Conservation (phyloP, 1,140 invertebrate species). For the Caerostris darwini region DNA sequence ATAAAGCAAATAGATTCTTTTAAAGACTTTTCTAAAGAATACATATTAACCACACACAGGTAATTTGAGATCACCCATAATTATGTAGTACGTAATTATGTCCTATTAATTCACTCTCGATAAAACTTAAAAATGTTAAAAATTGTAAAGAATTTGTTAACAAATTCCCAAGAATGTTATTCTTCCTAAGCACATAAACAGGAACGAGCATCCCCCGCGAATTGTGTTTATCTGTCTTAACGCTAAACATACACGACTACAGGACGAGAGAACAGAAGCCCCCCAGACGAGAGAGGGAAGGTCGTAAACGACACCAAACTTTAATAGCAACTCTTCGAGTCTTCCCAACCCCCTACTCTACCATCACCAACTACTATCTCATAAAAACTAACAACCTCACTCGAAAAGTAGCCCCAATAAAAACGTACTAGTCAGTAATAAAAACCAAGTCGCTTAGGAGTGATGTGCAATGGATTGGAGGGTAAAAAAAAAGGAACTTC, state of each 20-base stretch:
- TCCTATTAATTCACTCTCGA: conserved; percentile 16
- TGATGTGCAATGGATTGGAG: neutral
- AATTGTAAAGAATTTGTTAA: neutral
- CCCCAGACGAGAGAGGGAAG: neutral
- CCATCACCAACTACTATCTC: neutral
- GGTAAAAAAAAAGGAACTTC: neutral
- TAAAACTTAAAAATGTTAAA: conserved; percentile 17
- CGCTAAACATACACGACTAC: conserved; percentile 38
- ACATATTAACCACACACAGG: no score
- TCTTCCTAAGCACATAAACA: neutral
- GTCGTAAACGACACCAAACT: conserved; percentile 55
- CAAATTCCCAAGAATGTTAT: conserved; percentile 20
- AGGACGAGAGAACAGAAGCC: neutral
- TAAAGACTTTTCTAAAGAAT: no score
- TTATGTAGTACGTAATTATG: no score
- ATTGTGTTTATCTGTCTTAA: conserved; percentile 54
- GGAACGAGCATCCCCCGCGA: conserved; percentile 17
- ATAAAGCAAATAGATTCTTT: no score
- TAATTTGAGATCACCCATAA: no score
- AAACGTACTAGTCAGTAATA: conserved; percentile 66
- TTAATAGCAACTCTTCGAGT: conserved; percentile 29
- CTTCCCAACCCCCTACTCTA: neutral
- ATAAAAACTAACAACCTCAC: conserved; percentile 69
- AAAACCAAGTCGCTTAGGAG: conserved; percentile 43
- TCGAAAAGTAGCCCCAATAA: conserved; percentile 69